Base-by-base conservation (phyloP, 2,888 invertebrate species). In the Oligia fasciuncula region DNA sequence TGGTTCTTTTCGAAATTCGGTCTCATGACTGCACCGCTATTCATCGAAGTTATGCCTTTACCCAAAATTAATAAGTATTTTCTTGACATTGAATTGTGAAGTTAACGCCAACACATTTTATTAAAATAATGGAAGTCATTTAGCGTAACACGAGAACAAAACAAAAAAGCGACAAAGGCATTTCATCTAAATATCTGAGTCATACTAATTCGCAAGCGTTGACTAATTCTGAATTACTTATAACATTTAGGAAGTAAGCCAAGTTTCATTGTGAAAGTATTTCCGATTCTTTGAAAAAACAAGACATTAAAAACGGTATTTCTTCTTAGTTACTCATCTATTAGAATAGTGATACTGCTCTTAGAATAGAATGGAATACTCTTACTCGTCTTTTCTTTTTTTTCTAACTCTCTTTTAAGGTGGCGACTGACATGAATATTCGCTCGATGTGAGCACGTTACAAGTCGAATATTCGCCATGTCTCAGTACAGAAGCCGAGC, bases 261-360 rank as follows among this genome's bases (percentile, higher is more conserved):
- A 87, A 87, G 65, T 85, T 78, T 81, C 83, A 87, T n/a, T 85
- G 40, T 49, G 19, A 72, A 87, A 87, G 67, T 65, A 85, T 87
- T 77, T 80, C 87, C 76, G 79, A 19, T 79, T 73, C 19, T 29
- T 51, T 35, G 14, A 1, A 66, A 80, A 29, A 57, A 51, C 0
- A n/a, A 51, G 2, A 19, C 4, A 5, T n/a, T 19, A 0, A 40
- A n/a, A 4, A 29, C 13, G 11, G 1, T 8, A 13, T 43, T 51
- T 82, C 3, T 75, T 9, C 5, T 40, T 57, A 49, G 6, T 54
- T 63, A 29, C 54, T 79, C 40, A 73, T 80, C 13, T 40, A 6
- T 40, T 40, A 40, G 40, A 40, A 5, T 40, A 40, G 40, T 40
- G 40, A 29, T 29, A 29, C 40, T 40, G 40, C 40, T 40, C 5